phyloP scores from a whole-genome alignment of 2,113 vertebrate genomes.

The Rhizomys pruinosus region DNA sequence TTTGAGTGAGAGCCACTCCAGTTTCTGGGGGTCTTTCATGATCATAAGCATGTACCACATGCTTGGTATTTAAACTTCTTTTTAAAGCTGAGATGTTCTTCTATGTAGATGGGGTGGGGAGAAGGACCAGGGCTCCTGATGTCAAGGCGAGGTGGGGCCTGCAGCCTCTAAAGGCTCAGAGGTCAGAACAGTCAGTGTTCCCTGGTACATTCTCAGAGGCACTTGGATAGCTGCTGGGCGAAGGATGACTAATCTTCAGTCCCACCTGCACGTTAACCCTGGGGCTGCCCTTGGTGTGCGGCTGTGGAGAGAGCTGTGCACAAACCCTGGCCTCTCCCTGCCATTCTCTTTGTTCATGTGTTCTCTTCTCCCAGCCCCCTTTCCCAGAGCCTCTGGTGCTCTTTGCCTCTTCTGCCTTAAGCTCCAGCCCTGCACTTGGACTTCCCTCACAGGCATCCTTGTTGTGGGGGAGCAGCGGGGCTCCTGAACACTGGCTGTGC shows the following conservation, averaged over 20 bases:
- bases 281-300: neutral
- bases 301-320: neutral
- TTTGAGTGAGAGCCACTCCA: too few relatives aligned
- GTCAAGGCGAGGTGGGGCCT: neutral
- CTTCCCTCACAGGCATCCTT: neutral
- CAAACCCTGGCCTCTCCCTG: neutral
- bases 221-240: neutral
- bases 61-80: neutral
- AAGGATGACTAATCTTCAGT: neutral
- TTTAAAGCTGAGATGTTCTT: neutral
- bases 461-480: neutral
- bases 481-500: neutral
- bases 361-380: neutral
- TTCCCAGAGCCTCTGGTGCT: neutral
- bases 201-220: neutral
- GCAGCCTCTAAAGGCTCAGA: neutral
- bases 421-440: neutral
- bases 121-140: conserved; percentile 78
- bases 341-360: rapidly evolving
- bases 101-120: neutral
- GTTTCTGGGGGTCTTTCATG: too few relatives aligned
- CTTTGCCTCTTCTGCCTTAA: conserved; percentile 50
- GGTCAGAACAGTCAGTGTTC: neutral
- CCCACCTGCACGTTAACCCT: neutral
- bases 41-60: neutral